A percentile compares a stretch with the other conserved stretches of the same genome.
Conservation (phyloP, 2,113 vertebrate species). For the Hirundichthys speculiger region DNA sequence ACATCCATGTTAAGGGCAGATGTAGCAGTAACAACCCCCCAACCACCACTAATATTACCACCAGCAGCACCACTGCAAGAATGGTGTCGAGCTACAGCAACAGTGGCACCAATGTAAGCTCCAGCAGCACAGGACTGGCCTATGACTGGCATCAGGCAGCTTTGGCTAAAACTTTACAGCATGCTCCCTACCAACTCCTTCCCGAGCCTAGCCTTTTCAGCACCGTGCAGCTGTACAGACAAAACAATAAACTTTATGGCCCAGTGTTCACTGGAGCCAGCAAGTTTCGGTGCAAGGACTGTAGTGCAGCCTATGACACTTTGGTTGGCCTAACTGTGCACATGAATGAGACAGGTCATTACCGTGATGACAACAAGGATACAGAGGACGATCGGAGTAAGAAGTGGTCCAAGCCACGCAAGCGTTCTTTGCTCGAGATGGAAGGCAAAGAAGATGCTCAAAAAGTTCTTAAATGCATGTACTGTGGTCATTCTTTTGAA, state of each 20-base stretch:
- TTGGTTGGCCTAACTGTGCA: constrained; percentile 96
- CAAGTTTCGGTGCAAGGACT: constrained; percentile 99
- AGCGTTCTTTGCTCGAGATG: constrained; percentile 98
- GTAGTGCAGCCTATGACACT: constrained; percentile 96
- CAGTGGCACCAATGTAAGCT: constrained; percentile 74
- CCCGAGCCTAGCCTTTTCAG: constrained; percentile 98
- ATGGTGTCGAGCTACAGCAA: constrained; percentile 72
- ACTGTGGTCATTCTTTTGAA: constrained; percentile 98
- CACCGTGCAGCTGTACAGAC: constrained; percentile 97
- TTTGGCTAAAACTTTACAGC: constrained; percentile 96
- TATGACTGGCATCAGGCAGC: constrained; percentile 99
- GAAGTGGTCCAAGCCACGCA: constrained; percentile 97
- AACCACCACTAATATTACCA: constrained; percentile 60
- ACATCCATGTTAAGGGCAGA: constrained; percentile 75
- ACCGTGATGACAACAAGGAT: constrained; percentile 97
- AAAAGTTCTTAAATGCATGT: constrained; percentile 99
- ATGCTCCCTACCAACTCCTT: constrained; percentile 93
- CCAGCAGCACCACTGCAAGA: constrained; percentile 71
- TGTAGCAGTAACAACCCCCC: constrained; percentile 70
- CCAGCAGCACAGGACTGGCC: constrained; percentile 81
- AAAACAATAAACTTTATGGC: constrained; percentile 98
- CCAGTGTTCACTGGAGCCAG: constrained; percentile 98
- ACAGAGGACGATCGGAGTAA: constrained; percentile 92
- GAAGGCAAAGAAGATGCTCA: constrained; percentile 99
- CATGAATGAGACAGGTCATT: constrained; percentile 99